These are phyloP conservation scores for Setophaga petechia DNA, from an alignment of 2,113 vertebrate species.

Conservation along the genomic window DNA sequence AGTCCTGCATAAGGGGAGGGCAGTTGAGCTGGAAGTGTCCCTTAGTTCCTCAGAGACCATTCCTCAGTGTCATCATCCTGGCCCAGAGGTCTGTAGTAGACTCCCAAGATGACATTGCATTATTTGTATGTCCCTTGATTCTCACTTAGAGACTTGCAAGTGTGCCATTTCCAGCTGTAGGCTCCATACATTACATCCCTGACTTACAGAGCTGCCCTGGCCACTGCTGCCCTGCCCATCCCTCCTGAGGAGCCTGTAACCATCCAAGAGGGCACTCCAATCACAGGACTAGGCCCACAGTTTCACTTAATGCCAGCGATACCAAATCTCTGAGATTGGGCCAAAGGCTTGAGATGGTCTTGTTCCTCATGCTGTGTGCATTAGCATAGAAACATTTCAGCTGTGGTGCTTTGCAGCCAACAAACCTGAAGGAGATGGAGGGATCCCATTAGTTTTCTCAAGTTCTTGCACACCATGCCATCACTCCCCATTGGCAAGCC, in stretches of 20 bases:
- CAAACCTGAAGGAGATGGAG: background rate
- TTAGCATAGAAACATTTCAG: background rate
- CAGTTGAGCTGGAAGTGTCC: background rate
- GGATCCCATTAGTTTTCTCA: background rate
- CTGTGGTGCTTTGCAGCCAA: background rate
- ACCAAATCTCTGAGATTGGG: background rate
- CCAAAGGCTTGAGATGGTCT: background rate
- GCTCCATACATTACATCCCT: background rate
- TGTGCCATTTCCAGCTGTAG: background rate
- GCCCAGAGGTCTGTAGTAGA: background rate
- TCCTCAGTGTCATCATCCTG: fast-evolving
- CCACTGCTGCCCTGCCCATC: background rate
- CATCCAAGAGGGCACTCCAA: background rate
- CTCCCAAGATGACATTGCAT: background rate
- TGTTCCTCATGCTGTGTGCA: background rate
- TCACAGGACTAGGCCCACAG: background rate
- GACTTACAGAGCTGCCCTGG: fast-evolving
- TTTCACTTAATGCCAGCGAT: background rate
- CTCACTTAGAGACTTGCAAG: background rate
- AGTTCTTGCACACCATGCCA: background rate
- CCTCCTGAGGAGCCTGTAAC: background rate
- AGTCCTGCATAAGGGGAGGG: background rate
- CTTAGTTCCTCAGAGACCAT: background rate
- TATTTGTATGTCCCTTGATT: background rate
- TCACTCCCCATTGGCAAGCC: fast-evolving